These are phyloP conservation scores for Eristalis intricaria DNA, from an alignment of 2,888 invertebrate species.

Conservation along the genomic window DNA sequence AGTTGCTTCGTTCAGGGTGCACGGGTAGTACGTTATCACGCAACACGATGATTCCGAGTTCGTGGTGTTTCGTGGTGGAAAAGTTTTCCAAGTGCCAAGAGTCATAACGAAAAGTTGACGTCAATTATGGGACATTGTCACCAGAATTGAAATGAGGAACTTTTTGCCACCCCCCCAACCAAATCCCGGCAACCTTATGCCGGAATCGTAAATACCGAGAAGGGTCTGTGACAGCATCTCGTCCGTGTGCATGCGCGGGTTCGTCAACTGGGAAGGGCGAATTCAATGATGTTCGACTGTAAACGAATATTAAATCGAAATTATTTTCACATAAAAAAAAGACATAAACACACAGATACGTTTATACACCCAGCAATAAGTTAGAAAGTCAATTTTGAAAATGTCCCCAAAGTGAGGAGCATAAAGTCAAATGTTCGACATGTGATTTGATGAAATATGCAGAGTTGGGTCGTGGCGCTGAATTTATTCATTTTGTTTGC, in stretches of 20 bases:
- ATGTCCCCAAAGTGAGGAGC: slow-evolving; percentile 9
- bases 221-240: background rate
- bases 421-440: slow-evolving; percentile 36
- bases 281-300: slow-evolving; percentile 38
- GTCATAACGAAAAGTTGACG: slow-evolving; percentile 55
- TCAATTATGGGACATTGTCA: slow-evolving; percentile 65
- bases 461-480: background rate
- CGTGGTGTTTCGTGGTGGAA: slow-evolving; percentile 2
- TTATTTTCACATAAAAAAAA: slow-evolving; percentile 34
- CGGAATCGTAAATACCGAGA: slow-evolving; percentile 30
- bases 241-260: background rate
- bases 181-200: slow-evolving; percentile 17
- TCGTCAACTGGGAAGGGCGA: background rate
- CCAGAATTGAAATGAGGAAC: slow-evolving; percentile 44
- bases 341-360: slow-evolving; percentile 1
- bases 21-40: slow-evolving; percentile 19
- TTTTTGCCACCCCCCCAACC: slow-evolving; percentile 5
- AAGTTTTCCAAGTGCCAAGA: slow-evolving; percentile 45
- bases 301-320: slow-evolving; percentile 41
- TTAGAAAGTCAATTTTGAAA: slow-evolving; percentile 24
- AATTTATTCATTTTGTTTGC: slow-evolving; percentile 8
- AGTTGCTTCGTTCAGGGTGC: background rate
- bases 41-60: background rate
- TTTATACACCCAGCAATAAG: slow-evolving; percentile 13
- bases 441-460: slow-evolving; percentile 4